Base-by-base conservation (phyloP, 1,140 invertebrate species). In the Yoshiicerus persimilis region DNA sequence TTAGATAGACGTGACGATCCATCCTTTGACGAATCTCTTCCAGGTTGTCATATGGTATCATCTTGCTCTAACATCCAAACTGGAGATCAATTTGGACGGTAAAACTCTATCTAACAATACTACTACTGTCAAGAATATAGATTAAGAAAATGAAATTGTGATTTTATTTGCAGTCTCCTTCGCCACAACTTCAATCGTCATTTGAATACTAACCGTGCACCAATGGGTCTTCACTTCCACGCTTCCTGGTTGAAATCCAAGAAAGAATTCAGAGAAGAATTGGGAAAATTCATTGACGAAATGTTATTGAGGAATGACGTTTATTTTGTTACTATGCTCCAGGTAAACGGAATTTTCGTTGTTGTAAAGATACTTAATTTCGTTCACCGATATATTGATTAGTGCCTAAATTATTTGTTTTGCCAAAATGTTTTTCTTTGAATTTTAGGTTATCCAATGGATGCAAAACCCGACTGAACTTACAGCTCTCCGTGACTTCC, bases 211-310 rank as follows among this genome's bases (percentile, higher is more conserved):
- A 98, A 98, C 95, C 94, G 97, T 89, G 97, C 98, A 23, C 98
- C 98, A 16, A 94, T 98, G n/a, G 97, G 97, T 92, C 95, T 99
- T 36, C 96, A 98, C 92, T 98, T 99, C 95, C 97, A 98, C 91
- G 97, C 97, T 27, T 97, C 97, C 25, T 99, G 97, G 97, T 93
- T 98, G 87, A 98, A 98, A 94, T 97, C 96, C 90, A 98, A 98
- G 93, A 97, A 96, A 91, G 96, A 98, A 93, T 98, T 97, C 93
- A 96, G 96, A 92, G 96, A 98, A 88, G 96, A 97, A 92, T 93
- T 99, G 36, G 96, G 97, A 92, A 97, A 97, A 91, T 98, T 98
- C 93, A 97, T 99, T 90, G 97, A 98, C 93, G 97, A 98, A 92
- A 97, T 98, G 95, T 92, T 97, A 80, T 94, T 95, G 87, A 95